Conservation (phyloP, 2,888 invertebrate species). For the Megalurothrips usitatus region DNA sequence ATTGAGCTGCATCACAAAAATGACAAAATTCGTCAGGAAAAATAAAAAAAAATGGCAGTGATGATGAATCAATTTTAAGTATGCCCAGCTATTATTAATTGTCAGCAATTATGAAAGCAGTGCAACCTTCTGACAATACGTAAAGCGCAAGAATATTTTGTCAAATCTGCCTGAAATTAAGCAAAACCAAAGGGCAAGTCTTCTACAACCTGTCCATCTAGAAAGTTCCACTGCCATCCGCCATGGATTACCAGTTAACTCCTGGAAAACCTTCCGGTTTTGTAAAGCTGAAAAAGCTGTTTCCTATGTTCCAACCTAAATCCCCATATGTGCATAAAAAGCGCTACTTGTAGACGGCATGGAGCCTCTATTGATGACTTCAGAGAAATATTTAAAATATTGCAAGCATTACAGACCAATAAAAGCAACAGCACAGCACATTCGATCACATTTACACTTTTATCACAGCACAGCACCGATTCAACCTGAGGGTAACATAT, state of each 20-base stretch:
- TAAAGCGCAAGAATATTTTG: too few relatives aligned
- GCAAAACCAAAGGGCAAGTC: too few relatives aligned
- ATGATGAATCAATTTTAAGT: neutral
- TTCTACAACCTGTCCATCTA: too few relatives aligned
- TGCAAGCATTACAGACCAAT: neutral
- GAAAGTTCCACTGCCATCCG: too few relatives aligned
- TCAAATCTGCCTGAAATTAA: too few relatives aligned
- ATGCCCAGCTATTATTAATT: neutral
- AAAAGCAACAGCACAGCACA: neutral
- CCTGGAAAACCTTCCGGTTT: neutral
- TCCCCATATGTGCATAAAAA: neutral
- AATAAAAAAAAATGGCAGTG: neutral
- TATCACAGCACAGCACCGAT: slow-evolving; percentile 4
- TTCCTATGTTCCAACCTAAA: neutral
- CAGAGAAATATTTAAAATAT: neutral
- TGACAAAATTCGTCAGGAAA: neutral
- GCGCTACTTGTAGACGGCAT: neutral
- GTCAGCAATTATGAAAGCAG: neutral
- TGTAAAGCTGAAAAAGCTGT: neutral
- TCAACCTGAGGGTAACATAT: neutral
- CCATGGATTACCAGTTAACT: too few relatives aligned
- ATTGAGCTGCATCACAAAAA: too few relatives aligned
- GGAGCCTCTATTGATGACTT: neutral
- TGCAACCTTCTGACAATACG: too few relatives aligned
- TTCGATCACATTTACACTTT: slow-evolving; percentile 7